Evolutionary conservation across 2,113 vertebrate species (phyloP).

Genomic region (Nibea albiflora): DNA sequence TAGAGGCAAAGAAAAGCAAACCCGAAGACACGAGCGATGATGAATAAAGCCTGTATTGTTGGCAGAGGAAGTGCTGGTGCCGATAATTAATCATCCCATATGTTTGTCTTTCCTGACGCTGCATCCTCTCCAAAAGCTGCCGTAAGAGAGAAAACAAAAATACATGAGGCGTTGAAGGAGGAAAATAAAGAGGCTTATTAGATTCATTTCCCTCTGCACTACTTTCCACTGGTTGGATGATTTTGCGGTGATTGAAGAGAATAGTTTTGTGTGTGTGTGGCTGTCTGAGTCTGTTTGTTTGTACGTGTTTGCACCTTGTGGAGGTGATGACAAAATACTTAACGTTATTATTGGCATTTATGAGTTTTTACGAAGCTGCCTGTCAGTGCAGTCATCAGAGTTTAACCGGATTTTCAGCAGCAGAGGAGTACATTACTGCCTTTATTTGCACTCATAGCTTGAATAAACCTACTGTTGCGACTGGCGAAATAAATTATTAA

Average conservation of each 20-base stretch:
- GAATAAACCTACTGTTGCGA: conserved; percentile 14
- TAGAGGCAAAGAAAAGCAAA: conserved; percentile 76
- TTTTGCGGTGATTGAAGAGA: conserved; percentile 59
- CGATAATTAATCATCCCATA: conserved; percentile 80
- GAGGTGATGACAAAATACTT: conserved; percentile 69
- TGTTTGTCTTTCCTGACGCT: conserved; percentile 82
- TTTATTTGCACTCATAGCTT: not conserved
- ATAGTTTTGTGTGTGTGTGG: conserved; percentile 26
- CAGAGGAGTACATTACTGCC: not conserved
- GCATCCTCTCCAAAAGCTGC: conserved; percentile 81
- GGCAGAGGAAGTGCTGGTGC: conserved; percentile 69
- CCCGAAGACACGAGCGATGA: conserved; percentile 36
- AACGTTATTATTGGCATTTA: conserved; percentile 58
- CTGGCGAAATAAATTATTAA: conserved; percentile 11
- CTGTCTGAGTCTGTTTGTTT: conserved; percentile 58
- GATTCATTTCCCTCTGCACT: conserved; percentile 70
- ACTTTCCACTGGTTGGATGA: conserved; percentile 66
- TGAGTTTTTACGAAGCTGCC: conserved; percentile 39
- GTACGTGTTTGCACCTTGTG: conserved; percentile 49
- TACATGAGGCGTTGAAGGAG: conserved; percentile 67
- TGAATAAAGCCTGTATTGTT: conserved; percentile 77
- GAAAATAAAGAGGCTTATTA: conserved; percentile 74
- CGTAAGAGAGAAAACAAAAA: conserved; percentile 81
- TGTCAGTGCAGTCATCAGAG: conserved; percentile 38
- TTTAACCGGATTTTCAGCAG: conserved; percentile 6